phyloP scores from a whole-genome alignment of 2,888 invertebrate genomes.

The Brachyptera risi region DNA sequence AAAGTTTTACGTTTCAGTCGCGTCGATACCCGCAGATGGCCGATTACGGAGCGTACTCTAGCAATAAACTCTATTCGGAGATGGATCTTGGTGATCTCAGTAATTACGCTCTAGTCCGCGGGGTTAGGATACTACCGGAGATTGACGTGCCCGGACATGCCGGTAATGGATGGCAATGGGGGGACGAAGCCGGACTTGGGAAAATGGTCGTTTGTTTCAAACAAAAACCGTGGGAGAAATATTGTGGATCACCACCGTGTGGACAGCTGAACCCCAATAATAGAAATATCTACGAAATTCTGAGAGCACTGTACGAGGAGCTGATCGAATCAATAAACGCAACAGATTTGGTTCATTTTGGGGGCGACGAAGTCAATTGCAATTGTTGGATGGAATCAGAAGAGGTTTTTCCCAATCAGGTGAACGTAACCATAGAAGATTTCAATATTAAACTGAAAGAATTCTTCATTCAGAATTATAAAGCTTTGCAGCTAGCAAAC shows the following conservation, averaged over 20 bases:
- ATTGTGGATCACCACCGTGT: slow-evolving; percentile 42
- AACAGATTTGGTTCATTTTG: slow-evolving; percentile 41
- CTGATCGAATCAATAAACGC: slow-evolving; percentile 45
- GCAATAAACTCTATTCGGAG: slow-evolving; percentile 45
- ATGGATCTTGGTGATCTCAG: slow-evolving; percentile 42
- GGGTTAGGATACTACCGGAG: slow-evolving; percentile 43
- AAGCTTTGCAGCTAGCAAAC: no score
- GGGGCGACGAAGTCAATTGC: slow-evolving; percentile 44
- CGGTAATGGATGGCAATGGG: slow-evolving; percentile 40
- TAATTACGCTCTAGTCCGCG: slow-evolving; percentile 46
- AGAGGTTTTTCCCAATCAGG: neutral
- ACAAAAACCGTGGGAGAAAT: slow-evolving; percentile 36
- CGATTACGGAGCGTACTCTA: slow-evolving; percentile 46
- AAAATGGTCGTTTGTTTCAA: slow-evolving; percentile 40
- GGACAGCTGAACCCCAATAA: slow-evolving; percentile 40
- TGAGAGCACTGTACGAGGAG: slow-evolving; percentile 39
- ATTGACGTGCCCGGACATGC: slow-evolving; percentile 44
- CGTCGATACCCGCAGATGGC: slow-evolving; percentile 39
- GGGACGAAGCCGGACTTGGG: slow-evolving; percentile 31
- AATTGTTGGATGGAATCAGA: slow-evolving; percentile 59
- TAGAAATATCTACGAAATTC: slow-evolving; percentile 32
- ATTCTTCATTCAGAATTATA: slow-evolving; percentile 51
- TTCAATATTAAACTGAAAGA: slow-evolving; percentile 37
- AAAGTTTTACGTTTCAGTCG: slow-evolving; percentile 50
- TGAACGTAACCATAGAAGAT: neutral